Evolutionary conservation across 2,113 vertebrate genomes (phyloP), one percentile per base, ranked within the genome.

Genomic region (Malurus elegans): DNA sequence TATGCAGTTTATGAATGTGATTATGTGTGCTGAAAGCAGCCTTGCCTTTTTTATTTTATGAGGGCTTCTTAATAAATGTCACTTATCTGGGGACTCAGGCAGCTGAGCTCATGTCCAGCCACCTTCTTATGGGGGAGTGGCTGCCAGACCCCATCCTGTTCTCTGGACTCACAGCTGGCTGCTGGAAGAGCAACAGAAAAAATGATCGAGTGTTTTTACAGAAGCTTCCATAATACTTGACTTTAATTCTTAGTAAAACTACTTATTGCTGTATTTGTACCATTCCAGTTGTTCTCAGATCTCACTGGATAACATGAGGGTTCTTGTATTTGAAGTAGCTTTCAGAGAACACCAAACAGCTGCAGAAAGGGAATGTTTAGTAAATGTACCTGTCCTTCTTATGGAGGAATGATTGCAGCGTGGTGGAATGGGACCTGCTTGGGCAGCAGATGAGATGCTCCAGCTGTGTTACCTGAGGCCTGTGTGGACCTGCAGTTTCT

Each of bases 51-150:
- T 84, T 69, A 47, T 92, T 92, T 90, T 78, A 7, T 50, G 79
- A 97, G 58, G 45, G 34, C 58, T 42, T 81, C 79, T 96, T 95
- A 92, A 95, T 94, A 95, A 94, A 88, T 90, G 88, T 90, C 86
- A 86, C 76, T 96, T 90, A 76, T 38, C 54, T 82, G 86, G 50
- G 86, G 75, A 82, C 45, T 86, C 28, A 13, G 82, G 61, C 51
- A 67, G 50, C 42, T 44, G 71, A 89, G 60, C 2, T 2, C 44
- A 8, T 57, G 66, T 87, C 31, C 71, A 76, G 71, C 65, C 1
- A 21, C 61, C 71, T 62, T 83, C 71, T 80, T 42, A 18, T 28
- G 0, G 6, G 70, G 54, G 72, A 65, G 54, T 36, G 65, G 34
- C 75, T 88, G 75, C 71, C 94, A 88, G 88, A 72, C 36, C 71